phyloP scores from a whole-genome alignment of 35 echinoderm and acorn worm genomes.

The Lytechinus pictus region DNA sequence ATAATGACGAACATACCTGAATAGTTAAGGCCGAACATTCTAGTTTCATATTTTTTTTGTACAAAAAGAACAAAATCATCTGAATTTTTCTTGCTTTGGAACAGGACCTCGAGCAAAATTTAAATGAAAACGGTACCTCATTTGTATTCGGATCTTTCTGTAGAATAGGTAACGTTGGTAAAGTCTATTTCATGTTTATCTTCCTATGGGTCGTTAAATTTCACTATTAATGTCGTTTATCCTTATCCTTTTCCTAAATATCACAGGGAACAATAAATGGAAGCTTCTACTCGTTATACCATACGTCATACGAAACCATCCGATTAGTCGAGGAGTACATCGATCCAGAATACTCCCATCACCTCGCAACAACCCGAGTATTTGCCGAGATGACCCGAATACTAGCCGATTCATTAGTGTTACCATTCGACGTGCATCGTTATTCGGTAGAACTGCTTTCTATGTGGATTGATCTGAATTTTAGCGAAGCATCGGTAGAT shows the following conservation, averaged over 20 bases:
- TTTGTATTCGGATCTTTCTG: too few species aligned
- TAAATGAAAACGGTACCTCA: too few species aligned
- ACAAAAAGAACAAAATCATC: too few species aligned
- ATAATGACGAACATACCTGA: too few species aligned
- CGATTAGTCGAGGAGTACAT: constrained; percentile 17
- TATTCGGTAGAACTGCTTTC: neutral
- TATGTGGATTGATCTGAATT: neutral
- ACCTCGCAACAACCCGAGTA: constrained; percentile 10
- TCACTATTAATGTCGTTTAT: too few species aligned
- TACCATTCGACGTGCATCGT: neutral
- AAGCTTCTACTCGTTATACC: constrained; percentile 51
- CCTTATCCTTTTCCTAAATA: neutral
- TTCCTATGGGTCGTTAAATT: too few species aligned
- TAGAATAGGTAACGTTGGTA: too few species aligned
- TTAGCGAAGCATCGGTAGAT: neutral
- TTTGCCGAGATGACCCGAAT: constrained; percentile 43
- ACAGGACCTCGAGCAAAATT: too few species aligned
- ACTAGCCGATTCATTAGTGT: constrained; percentile 34
- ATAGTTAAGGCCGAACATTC: too few species aligned
- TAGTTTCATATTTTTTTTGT: too few species aligned
- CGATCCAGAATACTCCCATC: constrained; percentile 7
- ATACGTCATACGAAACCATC: constrained; percentile 44
- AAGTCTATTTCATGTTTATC: too few species aligned
- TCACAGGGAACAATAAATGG: neutral
- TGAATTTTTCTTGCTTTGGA: too few species aligned